Evolutionary conservation across 2,113 vertebrate genomes (phyloP), one percentile per base, ranked within the genome.

Genomic region (Parotia lawesii): DNA sequence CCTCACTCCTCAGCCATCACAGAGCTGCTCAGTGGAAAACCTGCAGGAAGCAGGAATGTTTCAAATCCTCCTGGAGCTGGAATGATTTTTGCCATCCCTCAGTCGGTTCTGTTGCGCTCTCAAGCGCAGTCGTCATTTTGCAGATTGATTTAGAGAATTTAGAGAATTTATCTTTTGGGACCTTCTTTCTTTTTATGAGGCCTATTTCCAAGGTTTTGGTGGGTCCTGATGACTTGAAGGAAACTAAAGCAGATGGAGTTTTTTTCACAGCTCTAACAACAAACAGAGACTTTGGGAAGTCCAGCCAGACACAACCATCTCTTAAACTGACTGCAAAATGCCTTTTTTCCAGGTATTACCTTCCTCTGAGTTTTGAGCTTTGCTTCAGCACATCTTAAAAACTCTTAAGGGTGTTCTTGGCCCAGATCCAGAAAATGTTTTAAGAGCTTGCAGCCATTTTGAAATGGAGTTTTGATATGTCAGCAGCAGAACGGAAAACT

Each of bases 401-500:
- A 66, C 53, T 57, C 73, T 89, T 77, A 53, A 92, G 53, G 91
- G 69, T 53, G 80, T 89, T 93, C 84, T 78, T 96, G 96, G 95
- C 84, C 65, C 29, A 1, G 37, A 19, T 47, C 95, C 95, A 96
- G 83, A 18, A 24, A 87, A 45, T 7, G 3, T 90, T 93, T 95
- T 93, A 92, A 57, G 91, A 81, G 80, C 76, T 2, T 4, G 61
- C 73, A 87, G 86, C 95, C 95, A 92, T 95, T 84, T 96, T 93
- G 84, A 81, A 92, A 85, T 81, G 2, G 50, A 78, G 40, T 65
- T 95, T 92, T 89, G 42, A 81, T 65, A 33, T 65, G 70, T 81
- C 90, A 96, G 88, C 92, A 90, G 76, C 65, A 40, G 50, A 21
- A 42, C 12, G 10, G 28, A 62, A 40, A 86, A 53, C n/a, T 2